Conservation (phyloP, 2,797 vertebrate species). For the Acropternis orthonyx region DNA sequence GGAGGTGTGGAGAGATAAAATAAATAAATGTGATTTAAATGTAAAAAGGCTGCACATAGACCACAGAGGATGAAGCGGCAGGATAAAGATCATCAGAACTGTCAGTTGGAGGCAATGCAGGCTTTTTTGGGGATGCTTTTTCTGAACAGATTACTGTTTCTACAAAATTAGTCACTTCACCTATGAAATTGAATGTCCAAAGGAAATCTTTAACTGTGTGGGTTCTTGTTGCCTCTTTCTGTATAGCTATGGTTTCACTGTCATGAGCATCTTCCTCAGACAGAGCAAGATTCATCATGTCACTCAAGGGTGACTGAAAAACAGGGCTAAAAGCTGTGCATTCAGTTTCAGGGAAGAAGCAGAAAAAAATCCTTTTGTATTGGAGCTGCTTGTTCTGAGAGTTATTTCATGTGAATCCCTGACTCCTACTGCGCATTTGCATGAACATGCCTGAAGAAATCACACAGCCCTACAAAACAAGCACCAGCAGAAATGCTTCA, state of each 20-base stretch:
- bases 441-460: background rate
- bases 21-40: background rate
- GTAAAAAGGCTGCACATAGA: background rate
- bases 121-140: background rate
- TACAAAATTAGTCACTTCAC: background rate
- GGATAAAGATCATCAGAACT: background rate
- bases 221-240: background rate
- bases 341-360: background rate
- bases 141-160: background rate
- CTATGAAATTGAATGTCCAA: background rate
- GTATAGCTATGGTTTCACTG: background rate
- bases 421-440: background rate
- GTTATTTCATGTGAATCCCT: background rate
- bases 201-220: background rate
- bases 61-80: background rate
- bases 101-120: background rate
- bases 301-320: background rate
- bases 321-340: background rate
- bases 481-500: background rate
- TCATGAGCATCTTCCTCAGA: background rate
- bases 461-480: background rate
- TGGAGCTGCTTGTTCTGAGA: background rate
- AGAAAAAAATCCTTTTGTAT: background rate
- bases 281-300: rapidly evolving
- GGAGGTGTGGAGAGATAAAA: background rate